Evolutionary conservation across 1,140 invertebrate species (phyloP).

Genomic region (Hypsibius dujardini): DNA sequence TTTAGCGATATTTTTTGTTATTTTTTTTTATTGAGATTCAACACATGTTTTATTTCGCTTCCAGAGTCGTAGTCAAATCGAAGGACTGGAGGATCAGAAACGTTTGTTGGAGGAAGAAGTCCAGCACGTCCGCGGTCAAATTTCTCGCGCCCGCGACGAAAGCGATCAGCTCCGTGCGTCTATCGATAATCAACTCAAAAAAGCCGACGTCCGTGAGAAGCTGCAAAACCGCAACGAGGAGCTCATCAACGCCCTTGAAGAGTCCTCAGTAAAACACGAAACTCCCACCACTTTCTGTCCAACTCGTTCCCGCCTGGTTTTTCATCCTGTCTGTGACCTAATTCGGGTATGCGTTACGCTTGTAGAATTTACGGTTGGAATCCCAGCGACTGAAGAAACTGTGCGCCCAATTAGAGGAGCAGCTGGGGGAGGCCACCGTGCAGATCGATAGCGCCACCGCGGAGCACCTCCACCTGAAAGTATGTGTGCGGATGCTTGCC

Average conservation of each 20-base stretch:
- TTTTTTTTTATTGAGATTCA: no score
- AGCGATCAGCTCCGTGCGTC: not conserved
- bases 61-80: no score
- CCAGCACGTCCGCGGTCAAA: not conserved
- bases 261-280: not conserved
- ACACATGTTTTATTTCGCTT: no score
- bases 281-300: no score
- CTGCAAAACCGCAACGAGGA: not conserved
- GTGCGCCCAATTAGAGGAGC: not conserved
- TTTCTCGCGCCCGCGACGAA: not conserved
- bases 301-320: not conserved
- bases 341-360: no score
- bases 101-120: conserved; percentile 9
- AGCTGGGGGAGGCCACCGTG: not conserved
- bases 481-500: no score
- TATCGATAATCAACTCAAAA: not conserved
- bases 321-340: not conserved
- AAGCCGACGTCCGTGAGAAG: not conserved
- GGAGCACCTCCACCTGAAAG: not conserved
- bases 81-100: no score
- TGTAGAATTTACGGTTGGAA: not conserved
- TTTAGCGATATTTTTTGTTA: no score
- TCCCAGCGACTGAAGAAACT: not conserved
- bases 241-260: not conserved
- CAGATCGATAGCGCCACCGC: not conserved